Conservation (phyloP, 2,888 invertebrate species). For the Lasioglossum vierecki region DNA sequence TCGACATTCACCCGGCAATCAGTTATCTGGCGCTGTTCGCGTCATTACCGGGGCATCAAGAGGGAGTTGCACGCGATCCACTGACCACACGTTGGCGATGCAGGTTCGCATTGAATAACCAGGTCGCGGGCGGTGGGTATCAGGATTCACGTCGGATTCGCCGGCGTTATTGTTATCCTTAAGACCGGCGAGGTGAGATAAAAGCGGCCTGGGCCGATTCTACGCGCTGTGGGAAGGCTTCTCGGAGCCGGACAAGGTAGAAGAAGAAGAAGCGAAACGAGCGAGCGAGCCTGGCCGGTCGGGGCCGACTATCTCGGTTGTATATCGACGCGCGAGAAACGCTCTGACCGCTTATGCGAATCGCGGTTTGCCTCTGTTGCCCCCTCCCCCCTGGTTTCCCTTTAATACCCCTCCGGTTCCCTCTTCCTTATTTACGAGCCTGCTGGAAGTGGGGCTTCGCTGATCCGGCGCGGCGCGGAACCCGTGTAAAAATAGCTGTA, state of each 20-base stretch:
- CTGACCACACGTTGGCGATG: background rate
- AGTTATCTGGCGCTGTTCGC: background rate
- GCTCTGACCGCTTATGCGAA: conserved; percentile 43
- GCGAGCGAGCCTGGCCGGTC: background rate
- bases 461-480: conserved; percentile 23
- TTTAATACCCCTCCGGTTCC: background rate
- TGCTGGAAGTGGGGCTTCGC: conserved; percentile 33
- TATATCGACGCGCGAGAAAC: conserved; percentile 60
- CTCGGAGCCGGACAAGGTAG: background rate
- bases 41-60: background rate
- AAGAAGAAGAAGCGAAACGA: background rate
- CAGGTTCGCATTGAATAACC: conserved; percentile 19
- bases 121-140: conserved; percentile 14
- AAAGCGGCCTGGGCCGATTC: conserved; percentile 13
- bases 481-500: conserved; percentile 72
- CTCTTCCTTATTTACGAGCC: conserved; percentile 62
- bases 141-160: conserved; percentile 21
- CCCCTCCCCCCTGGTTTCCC: background rate
- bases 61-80: background rate
- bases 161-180: conserved; percentile 40
- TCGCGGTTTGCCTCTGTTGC: conserved; percentile 20
- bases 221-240: conserved; percentile 42
- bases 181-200: conserved; percentile 12
- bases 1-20: background rate
- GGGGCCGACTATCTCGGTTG: conserved; percentile 51